phyloP scores from a whole-genome alignment of 1,140 invertebrate species.

The Cherax quadricarinatus region DNA sequence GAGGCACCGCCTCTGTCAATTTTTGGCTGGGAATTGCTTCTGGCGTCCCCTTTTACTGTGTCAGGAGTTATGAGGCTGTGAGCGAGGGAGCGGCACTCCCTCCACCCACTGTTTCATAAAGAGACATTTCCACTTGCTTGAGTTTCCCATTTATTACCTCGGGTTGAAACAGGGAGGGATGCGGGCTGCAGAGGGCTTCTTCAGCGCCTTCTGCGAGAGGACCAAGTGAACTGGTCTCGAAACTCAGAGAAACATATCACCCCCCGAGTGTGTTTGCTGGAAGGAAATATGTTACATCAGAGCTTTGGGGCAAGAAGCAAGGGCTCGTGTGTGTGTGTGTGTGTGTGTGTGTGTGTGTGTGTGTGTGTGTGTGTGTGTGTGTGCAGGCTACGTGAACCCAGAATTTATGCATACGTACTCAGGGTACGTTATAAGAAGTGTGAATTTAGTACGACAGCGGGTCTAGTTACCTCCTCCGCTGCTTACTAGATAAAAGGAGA shows the following conservation, averaged over 20 bases:
- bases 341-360: not conserved
- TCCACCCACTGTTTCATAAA: not conserved
- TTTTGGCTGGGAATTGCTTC: not conserved
- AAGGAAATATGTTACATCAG: no score
- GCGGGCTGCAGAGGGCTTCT: not conserved
- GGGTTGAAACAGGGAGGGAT: not conserved
- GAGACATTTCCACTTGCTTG: not conserved
- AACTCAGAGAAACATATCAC: no score
- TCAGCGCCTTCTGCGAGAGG: no score
- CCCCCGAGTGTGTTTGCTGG: no score
- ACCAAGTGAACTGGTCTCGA: no score
- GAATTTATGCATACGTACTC: not conserved
- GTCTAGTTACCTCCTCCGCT: no score
- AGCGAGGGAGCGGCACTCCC: not conserved
- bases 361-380: not conserved
- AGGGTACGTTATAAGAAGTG: not conserved
- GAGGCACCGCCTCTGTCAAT: not conserved
- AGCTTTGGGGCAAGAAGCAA: not conserved
- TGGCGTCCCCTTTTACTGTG: conserved; percentile 13
- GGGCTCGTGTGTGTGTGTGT: not conserved
- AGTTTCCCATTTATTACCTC: not conserved
- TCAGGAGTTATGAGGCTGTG: conserved; percentile 17
- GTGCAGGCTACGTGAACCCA: not conserved
- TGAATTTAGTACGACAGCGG: not conserved
- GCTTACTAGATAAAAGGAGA: not conserved